These are phyloP conservation scores for Lasioglossum baleicum DNA, from an alignment of 1,140 invertebrate species.

Conservation along the genomic window DNA sequence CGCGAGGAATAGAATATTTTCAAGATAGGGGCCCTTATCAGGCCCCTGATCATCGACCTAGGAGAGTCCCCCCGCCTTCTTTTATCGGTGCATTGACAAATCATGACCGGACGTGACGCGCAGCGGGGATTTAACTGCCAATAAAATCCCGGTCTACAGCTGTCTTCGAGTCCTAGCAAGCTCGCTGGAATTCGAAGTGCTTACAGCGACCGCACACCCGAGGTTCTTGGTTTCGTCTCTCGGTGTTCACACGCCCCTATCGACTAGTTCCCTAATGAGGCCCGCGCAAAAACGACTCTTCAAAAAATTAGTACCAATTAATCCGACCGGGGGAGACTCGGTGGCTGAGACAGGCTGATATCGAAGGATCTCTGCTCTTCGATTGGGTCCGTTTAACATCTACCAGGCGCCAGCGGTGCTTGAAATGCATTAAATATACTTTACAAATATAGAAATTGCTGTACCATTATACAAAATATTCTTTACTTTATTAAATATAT, in stretches of 20 bases:
- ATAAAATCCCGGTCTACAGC: conserved; percentile 39
- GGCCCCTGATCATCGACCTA: conserved; percentile 30
- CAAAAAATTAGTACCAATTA: no score
- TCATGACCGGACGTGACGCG: conserved; percentile 18
- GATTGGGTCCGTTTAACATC: no score
- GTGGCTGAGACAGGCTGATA: no score
- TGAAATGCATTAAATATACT: no score
- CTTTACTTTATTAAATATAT: no score
- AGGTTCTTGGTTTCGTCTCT: background rate
- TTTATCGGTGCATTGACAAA: conserved; percentile 50
- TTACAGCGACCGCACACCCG: background rate
- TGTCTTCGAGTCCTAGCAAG: conserved; percentile 28
- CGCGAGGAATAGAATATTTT: conserved; percentile 34
- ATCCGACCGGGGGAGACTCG: no score
- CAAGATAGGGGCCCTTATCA: conserved; percentile 28
- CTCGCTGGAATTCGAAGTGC: conserved; percentile 19
- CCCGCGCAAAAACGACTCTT: no score
- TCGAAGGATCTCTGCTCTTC: no score
- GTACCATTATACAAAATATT: no score
- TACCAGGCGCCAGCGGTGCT: no score
- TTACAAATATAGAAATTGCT: no score
- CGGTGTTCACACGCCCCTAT: background rate
- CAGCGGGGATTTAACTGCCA: conserved; percentile 32
- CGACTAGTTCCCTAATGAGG: background rate
- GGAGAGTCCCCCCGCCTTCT: conserved; percentile 15